Base-by-base conservation (phyloP, 2,113 vertebrate species). In the Sakesphorus luctuosus region DNA sequence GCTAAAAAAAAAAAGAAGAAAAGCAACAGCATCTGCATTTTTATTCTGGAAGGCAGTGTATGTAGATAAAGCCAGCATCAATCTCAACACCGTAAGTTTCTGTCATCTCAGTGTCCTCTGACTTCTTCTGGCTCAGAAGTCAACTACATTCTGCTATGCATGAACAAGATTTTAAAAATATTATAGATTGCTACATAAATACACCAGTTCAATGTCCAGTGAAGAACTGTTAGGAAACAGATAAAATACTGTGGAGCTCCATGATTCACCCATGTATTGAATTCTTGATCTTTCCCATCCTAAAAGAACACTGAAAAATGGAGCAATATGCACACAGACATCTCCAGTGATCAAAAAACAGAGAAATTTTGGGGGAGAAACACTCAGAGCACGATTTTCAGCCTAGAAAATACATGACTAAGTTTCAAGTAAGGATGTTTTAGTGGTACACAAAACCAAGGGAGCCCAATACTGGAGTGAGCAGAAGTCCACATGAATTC, bases 121-220 rank as follows among this genome's bases (percentile, higher is more conserved):
- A 81, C 23, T 61, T 65, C 47, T 44, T 61, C 33, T 62, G 7
- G 4, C 38, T 46, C 7, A 3, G 44, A 84, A 2, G 0, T 25
- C 24, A 74, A 49, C 15, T 76, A 66, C 43, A 86, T 40, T 79
- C 40, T 2, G 1, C 67, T 52, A 67, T 3, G 8, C 23, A 50
- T 1, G 0, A 71, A 46, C 3, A 49, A 44, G 40, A 47, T 33
- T 50, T 67, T 0, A 2, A 58, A 69, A 58, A 14, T 31, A 44
- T 43, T 76, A n/a, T 1, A 71, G 50, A n/a, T 36, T 6, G 35
- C 19, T 75, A 59, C 62, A 69, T n/a, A 61, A 84, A 67, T 38
- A 71, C 8, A 71, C 11, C 19, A 46, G 50, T 19, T 82, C n/a
- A 67, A 46, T 3, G 5, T 46, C 74, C 59, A 82, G 56, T 38